Base-by-base conservation (phyloP, 1,140 invertebrate species). In the Mactra quadrangularis region DNA sequence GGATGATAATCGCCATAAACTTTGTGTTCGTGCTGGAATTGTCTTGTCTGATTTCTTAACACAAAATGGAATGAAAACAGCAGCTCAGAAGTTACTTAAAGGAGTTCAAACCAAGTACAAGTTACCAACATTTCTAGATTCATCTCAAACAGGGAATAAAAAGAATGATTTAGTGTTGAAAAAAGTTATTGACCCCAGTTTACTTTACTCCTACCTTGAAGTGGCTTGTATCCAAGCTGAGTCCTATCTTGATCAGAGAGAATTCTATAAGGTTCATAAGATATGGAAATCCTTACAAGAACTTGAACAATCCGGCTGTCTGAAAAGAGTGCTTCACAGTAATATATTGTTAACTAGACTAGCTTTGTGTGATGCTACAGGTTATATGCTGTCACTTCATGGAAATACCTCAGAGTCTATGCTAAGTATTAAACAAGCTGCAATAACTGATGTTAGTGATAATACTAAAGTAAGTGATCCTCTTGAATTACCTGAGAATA, bases 241-340 rank as follows among this genome's bases (percentile, higher is more conserved):
- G 35, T 33, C 50, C 13, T 60, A 71, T 45, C 52, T 81, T 15
- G n/a, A 59, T 11, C 35, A 71, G 50, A 81, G 38, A 50, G 66
- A 81, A 4, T 81, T 59, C 27, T 15, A 60, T 27, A 50, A 59
- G 35, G 55, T 81, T 31, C 62, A 81, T 19, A 31, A 57, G 4
- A 33, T 81, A 15, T 81, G 66, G 52, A 57, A 70, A 55, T 55
- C n/a, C 6, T 59, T 71, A 13, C 47, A 66, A 17, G 22, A 60
- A 1, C 41, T 81, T 22, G 77, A 81, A 47, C n/a, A 70, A 29
- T 13, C 53, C n/a, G 77, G 77, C 31, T 19, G 19, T 4, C 47
- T 81, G 35, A 81, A 59, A 33, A 81, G 68, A 57, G 64, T 81
- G 27, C 25, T 81, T 17, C 77, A 81, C 41, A 68, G 77, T 9